These are phyloP conservation scores for Strix uralensis DNA, from an alignment of 2,113 vertebrate genomes.

Conservation along the genomic window DNA sequence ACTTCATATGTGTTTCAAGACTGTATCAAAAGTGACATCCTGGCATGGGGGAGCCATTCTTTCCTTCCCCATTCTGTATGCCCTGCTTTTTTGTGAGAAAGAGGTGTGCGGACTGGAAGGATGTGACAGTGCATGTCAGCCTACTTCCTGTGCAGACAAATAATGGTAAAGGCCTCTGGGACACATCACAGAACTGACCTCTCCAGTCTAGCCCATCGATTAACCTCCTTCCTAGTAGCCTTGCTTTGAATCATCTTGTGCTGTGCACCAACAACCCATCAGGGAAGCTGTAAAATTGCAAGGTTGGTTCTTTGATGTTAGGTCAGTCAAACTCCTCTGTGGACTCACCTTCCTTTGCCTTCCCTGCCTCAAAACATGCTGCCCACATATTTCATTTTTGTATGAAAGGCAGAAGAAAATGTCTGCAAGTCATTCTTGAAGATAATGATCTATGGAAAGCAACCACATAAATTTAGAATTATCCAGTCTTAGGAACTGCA, in stretches of 20 bases:
- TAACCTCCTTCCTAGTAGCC: not conserved
- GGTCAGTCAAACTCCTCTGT: not conserved
- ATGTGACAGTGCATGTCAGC: not conserved
- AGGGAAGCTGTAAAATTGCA: not conserved
- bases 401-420: not conserved
- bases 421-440: not conserved
- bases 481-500: not conserved
- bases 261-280: not conserved
- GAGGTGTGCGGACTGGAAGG: not conserved
- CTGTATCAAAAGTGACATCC: not conserved
- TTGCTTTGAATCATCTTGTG: not conserved
- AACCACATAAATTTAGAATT: not conserved
- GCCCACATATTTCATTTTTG: not conserved
- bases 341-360: not conserved
- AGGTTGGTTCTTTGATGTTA: not conserved
- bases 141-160: not conserved
- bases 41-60: not conserved
- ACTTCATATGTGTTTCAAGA: not conserved
- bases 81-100: not conserved
- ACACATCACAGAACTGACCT: not conserved
- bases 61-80: not conserved
- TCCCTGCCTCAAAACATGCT: not conserved
- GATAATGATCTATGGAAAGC: not conserved
- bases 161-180: not conserved
- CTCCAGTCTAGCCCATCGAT: not conserved